A percentile compares a stretch with the other conserved stretches of the same genome.
Conservation (phyloP, 2,888 invertebrate genomes). For the Andrena trimmerana region DNA sequence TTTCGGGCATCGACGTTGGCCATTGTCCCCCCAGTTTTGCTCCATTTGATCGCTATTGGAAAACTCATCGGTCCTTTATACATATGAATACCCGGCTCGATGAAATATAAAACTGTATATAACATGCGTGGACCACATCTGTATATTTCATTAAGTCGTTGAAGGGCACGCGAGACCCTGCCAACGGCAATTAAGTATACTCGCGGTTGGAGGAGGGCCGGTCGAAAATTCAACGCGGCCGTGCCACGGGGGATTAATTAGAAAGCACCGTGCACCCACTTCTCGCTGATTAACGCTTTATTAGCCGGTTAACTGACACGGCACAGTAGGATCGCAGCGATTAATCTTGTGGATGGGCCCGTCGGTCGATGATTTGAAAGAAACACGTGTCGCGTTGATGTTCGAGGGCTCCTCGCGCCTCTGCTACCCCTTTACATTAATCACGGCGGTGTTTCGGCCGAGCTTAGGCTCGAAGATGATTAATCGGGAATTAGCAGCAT, state of each 20-base stretch:
- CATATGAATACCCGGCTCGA: constrained; percentile 35
- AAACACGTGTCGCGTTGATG: constrained; percentile 34
- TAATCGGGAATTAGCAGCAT: constrained; percentile 57
- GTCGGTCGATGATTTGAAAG: not conserved
- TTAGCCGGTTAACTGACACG: not conserved
- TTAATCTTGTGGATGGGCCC: constrained; percentile 28
- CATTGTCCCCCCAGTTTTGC: constrained; percentile 42
- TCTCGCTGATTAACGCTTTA: constrained; percentile 7
- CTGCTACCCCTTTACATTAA: constrained; percentile 29
- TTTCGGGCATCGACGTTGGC: constrained; percentile 48
- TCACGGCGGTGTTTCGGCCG: constrained; percentile 22
- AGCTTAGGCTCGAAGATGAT: constrained; percentile 52
- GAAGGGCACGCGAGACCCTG: not conserved
- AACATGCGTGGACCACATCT: constrained; percentile 39
- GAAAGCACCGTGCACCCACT: not conserved
- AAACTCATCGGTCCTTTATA: constrained; percentile 43
- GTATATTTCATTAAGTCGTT: constrained; percentile 35
- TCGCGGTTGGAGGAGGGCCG: constrained; percentile 7
- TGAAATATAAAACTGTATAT: constrained; percentile 51
- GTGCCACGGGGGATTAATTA: not conserved
- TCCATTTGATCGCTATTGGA: constrained; percentile 52
- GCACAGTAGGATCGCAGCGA: constrained; percentile 14
- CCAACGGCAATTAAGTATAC: not conserved
- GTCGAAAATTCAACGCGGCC: constrained; percentile 8
- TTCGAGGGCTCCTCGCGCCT: constrained; percentile 10